Evolutionary conservation across 2,888 invertebrate genomes (phyloP).

Genomic region (Galerucella calmariensis): DNA sequence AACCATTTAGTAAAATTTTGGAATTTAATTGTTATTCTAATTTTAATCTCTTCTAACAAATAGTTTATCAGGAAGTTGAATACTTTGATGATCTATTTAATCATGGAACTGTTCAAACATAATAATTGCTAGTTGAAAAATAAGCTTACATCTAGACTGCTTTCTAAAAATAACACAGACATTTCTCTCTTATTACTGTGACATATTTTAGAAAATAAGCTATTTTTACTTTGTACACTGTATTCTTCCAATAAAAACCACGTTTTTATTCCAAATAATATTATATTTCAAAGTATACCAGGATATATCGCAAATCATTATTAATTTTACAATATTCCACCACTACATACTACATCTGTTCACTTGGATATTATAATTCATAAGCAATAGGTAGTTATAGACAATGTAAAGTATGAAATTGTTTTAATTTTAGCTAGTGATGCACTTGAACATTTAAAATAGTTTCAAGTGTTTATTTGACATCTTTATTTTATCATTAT

Average conservation of each 20-base stretch:
- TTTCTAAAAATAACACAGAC: constrained; percentile 51
- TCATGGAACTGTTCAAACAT: constrained; percentile 12
- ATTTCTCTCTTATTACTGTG: constrained; percentile 50
- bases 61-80: constrained; percentile 8
- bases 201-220: constrained; percentile 57
- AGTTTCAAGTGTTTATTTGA: not conserved
- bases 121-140: constrained; percentile 24
- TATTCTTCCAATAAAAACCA: constrained; percentile 45
- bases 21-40: constrained; percentile 19
- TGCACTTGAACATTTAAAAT: not conserved
- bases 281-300: constrained; percentile 8
- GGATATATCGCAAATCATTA: constrained; percentile 35
- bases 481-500: not conserved
- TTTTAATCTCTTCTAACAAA: constrained; percentile 21
- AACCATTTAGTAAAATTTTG: constrained; percentile 1
- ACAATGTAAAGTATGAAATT: not conserved
- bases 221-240: constrained; percentile 53
- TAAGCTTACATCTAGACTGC: constrained; percentile 32
- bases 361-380: too few relatives aligned
- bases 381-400: not conserved
- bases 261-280: constrained; percentile 41
- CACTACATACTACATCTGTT: not conserved
- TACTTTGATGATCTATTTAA: not conserved
- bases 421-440: not conserved
- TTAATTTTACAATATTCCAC: not conserved